Conservation (phyloP, 2,113 vertebrate genomes). For the Panthera leo region DNA sequence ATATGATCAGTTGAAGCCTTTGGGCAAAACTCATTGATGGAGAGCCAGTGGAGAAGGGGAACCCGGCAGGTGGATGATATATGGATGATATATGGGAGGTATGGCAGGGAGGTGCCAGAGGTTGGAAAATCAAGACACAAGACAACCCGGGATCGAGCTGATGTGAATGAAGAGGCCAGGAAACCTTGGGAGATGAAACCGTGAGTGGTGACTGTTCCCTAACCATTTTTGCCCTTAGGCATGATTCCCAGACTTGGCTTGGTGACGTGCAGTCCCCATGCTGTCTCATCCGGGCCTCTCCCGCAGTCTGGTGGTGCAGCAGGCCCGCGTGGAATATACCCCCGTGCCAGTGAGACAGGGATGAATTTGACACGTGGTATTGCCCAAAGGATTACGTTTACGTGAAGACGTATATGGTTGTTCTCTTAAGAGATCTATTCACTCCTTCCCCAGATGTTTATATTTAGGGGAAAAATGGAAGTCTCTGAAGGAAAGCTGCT, state of each 20-base stretch:
- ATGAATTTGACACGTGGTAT: slow-evolving; percentile 68
- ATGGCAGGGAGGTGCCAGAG: neutral
- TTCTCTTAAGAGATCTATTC: slow-evolving; percentile 71
- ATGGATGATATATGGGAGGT: fast-evolving
- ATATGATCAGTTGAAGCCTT: neutral
- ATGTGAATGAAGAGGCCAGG: neutral
- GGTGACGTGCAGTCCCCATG: neutral
- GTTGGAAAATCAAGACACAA: neutral
- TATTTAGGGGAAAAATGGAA: slow-evolving; percentile 67
- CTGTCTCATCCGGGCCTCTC: slow-evolving; percentile 62
- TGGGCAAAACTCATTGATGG: neutral
- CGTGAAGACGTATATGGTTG: slow-evolving; percentile 67
- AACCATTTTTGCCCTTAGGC: too few species aligned
- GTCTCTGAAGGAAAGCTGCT: slow-evolving; percentile 63
- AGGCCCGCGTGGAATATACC: slow-evolving; percentile 42
- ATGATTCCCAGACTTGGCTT: neutral
- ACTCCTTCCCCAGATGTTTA: slow-evolving; percentile 72
- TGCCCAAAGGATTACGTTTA: slow-evolving; percentile 61
- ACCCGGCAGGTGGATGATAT: fast-evolving
- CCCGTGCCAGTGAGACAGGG: slow-evolving; percentile 68
- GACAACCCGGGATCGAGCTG: neutral
- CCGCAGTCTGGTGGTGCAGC: slow-evolving; percentile 27
- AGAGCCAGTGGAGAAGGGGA: neutral
- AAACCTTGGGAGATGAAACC: neutral
- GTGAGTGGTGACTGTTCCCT: neutral